Conservation (phyloP, 2,797 vertebrate species). For the Chromis chromis region DNA sequence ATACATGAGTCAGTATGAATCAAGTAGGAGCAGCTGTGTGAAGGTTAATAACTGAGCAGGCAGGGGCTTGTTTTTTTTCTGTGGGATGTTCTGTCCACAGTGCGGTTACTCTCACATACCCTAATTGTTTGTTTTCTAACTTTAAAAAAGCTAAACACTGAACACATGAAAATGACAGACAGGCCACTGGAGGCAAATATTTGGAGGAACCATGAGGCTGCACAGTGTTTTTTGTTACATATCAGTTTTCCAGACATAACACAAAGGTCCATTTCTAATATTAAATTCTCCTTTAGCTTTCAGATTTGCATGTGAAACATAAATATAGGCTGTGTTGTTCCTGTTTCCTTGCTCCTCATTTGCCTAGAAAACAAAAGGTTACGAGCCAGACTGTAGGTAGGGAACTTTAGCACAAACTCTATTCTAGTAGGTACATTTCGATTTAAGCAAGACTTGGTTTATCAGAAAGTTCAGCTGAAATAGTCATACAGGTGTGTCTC, state of each 20-base stretch:
- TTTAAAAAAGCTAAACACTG: not conserved
- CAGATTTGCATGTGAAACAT: conserved; percentile 69
- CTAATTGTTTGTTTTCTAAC: conserved; percentile 10
- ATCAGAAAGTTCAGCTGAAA: not conserved
- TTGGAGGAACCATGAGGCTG: not conserved
- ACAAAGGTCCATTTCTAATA: conserved; percentile 18
- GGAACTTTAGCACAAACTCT: not conserved
- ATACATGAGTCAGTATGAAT: conserved; percentile 73
- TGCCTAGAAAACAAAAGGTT: conserved; percentile 64
- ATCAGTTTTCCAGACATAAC: conserved; percentile 28
- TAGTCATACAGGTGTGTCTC: conserved; percentile 56
- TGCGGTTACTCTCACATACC: conserved; percentile 7
- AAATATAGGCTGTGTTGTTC: conserved; percentile 47
- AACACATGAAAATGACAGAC: conserved; percentile 24
- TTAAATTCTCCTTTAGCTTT: conserved; percentile 3
- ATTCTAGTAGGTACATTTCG: conserved; percentile 2
- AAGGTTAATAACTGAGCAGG: conserved; percentile 53
- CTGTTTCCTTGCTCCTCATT: conserved; percentile 67
- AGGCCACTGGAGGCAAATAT: not conserved
- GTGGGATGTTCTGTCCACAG: conserved; percentile 26
- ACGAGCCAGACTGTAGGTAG: not conserved
- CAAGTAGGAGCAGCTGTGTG: conserved; percentile 54
- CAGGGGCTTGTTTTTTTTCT: conserved; percentile 56
- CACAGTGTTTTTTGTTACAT: not conserved
- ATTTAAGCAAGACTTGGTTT: not conserved